Conservation (phyloP, 2,888 invertebrate genomes). For the Nebria salina region DNA sequence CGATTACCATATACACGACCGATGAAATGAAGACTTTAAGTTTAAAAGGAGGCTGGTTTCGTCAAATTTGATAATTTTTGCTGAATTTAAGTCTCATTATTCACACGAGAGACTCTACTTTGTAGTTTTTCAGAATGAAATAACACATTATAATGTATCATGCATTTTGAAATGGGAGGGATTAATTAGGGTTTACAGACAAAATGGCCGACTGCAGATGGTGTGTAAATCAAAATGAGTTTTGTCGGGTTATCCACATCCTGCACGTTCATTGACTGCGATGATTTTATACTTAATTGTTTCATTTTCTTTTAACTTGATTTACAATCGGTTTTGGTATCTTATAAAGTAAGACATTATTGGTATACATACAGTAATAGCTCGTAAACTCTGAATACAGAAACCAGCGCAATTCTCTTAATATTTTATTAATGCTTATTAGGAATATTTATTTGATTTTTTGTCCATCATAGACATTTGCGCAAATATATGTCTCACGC, state of each 20-base stretch:
- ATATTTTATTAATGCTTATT: background rate
- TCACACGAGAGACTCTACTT: background rate
- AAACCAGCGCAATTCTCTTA: background rate
- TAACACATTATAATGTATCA: background rate
- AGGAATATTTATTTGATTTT: no score
- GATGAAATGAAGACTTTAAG: background rate
- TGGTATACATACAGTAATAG: background rate
- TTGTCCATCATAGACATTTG: no score
- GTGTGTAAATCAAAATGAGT: background rate
- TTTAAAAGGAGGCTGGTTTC: background rate
- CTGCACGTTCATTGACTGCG: background rate
- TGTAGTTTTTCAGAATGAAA: background rate
- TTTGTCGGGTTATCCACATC: background rate
- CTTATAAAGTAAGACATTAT: background rate
- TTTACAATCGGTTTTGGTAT: background rate
- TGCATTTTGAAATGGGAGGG: background rate
- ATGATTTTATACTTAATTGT: background rate
- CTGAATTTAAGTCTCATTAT: background rate
- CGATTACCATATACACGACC: background rate
- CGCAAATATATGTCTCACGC: no score
- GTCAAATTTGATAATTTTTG: background rate
- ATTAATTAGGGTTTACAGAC: background rate
- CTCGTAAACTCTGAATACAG: background rate
- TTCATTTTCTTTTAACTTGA: background rate
- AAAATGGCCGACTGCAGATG: background rate